phyloP scores from a whole-genome alignment of 2,888 invertebrate genomes.

The Pomacea canaliculata region DNA sequence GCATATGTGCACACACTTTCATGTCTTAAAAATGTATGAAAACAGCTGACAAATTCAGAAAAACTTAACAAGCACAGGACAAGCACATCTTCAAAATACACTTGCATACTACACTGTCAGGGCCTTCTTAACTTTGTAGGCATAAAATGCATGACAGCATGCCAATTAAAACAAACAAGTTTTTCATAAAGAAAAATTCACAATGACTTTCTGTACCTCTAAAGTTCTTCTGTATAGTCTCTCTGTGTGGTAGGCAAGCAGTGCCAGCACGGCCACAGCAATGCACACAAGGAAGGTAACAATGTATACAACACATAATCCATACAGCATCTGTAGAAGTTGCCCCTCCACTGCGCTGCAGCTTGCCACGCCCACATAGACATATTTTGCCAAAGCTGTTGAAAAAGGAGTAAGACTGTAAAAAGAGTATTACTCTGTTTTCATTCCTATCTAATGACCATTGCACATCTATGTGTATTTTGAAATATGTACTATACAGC shows the following conservation, averaged over 20 bases:
- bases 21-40: too few species aligned
- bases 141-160: not conserved
- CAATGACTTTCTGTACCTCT: constrained; percentile 32
- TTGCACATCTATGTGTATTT: not conserved
- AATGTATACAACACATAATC: constrained; percentile 44
- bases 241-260: constrained; percentile 51
- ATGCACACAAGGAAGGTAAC: constrained; percentile 44
- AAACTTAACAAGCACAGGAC: too few species aligned
- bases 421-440: too few species aligned
- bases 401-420: not conserved
- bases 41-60: too few species aligned
- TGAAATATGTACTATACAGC: too few species aligned
- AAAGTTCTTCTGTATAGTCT: constrained; percentile 37
- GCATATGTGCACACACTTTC: too few species aligned
- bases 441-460: not conserved
- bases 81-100: too few species aligned
- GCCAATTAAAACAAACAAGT: not conserved
- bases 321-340: constrained; percentile 44
- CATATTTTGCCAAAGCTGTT: constrained; percentile 28
- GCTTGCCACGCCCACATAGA: constrained; percentile 35
- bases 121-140: too few species aligned
- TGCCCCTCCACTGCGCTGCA: constrained; percentile 38
- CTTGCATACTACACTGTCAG: too few species aligned
- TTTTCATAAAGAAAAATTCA: not conserved
- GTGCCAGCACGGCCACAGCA: constrained; percentile 43